These are phyloP conservation scores for Pantherophis vulpinus DNA, from an alignment of 2,797 vertebrate species.

Conservation along the genomic window DNA sequence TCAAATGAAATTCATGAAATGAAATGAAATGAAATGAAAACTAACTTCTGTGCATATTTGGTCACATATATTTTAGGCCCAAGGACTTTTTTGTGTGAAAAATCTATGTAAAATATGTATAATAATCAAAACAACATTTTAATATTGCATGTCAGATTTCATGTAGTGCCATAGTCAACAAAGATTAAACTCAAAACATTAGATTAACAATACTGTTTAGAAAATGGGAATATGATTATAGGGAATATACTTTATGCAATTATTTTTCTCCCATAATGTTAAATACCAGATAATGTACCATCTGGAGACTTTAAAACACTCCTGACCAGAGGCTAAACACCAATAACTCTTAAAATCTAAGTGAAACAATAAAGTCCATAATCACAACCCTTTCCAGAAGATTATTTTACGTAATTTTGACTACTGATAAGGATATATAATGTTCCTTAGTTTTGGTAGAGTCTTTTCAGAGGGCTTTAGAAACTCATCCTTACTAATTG, in stretches of 20 bases:
- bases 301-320: slow-evolving; percentile 34
- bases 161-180: neutral
- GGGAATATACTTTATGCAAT: slow-evolving; percentile 9
- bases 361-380: slow-evolving; percentile 43
- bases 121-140: neutral
- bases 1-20: neutral
- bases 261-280: slow-evolving; percentile 3
- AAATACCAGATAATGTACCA: slow-evolving; percentile 9
- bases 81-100: neutral
- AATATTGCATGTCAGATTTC: neutral
- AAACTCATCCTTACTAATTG: slow-evolving; percentile 30
- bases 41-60: neutral
- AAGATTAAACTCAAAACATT: neutral
- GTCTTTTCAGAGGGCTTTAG: neutral
- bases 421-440: slow-evolving; percentile 46
- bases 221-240: slow-evolving; percentile 17
- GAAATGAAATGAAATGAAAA: neutral
- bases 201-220: slow-evolving; percentile 1
- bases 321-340: slow-evolving; percentile 29
- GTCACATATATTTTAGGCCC: neutral
- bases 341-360: slow-evolving; percentile 39
- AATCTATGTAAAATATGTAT: neutral
- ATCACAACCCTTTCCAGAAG: slow-evolving; percentile 44
- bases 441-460: slow-evolving; percentile 8
- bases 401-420: slow-evolving; percentile 47